Conservation (phyloP, 2,888 invertebrate species). For the Eugnorisma glareosa region DNA sequence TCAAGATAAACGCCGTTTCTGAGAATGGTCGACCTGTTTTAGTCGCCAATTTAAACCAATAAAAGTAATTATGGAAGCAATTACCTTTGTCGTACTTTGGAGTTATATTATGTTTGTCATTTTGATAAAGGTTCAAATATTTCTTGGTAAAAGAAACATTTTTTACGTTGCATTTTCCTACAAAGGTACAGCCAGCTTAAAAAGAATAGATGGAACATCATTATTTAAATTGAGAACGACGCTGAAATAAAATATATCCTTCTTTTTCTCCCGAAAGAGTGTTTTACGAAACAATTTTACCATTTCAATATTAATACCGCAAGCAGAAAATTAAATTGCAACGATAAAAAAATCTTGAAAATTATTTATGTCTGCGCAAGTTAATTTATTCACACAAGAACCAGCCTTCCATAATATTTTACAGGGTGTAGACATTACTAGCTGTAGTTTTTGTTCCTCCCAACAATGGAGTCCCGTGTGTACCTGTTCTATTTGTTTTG, state of each 20-base stretch:
- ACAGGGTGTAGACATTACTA: slow-evolving; percentile 23
- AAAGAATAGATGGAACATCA: slow-evolving; percentile 10
- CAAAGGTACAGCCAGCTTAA: slow-evolving; percentile 14
- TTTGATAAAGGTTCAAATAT: slow-evolving; percentile 27
- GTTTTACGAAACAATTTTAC: slow-evolving; percentile 10
- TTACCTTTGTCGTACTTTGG: slow-evolving; percentile 45
- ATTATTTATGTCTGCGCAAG: slow-evolving; percentile 4
- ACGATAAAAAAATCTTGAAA: neutral
- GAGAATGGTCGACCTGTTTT: slow-evolving; percentile 55
- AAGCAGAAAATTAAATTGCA: neutral
- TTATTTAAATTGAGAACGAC: slow-evolving; percentile 32
- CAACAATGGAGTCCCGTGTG: slow-evolving; percentile 70
- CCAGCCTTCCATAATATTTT: slow-evolving; percentile 17
- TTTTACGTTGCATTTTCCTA: slow-evolving; percentile 20
- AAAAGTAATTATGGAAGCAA: slow-evolving; percentile 64
- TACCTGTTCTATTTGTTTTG: slow-evolving; percentile 75
- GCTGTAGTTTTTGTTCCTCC: slow-evolving; percentile 63
- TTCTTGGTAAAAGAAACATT: neutral
- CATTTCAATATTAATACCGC: neutral
- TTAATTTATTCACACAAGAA: slow-evolving; percentile 40
- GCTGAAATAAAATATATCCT: slow-evolving; percentile 18
- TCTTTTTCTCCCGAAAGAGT: neutral
- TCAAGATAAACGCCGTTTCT: slow-evolving; percentile 63
- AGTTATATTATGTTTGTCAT: slow-evolving; percentile 34
- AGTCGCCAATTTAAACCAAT: slow-evolving; percentile 64